These are phyloP conservation scores for Cheilosia vulpina DNA, from an alignment of 2,888 invertebrate genomes.

Conservation along the genomic window DNA sequence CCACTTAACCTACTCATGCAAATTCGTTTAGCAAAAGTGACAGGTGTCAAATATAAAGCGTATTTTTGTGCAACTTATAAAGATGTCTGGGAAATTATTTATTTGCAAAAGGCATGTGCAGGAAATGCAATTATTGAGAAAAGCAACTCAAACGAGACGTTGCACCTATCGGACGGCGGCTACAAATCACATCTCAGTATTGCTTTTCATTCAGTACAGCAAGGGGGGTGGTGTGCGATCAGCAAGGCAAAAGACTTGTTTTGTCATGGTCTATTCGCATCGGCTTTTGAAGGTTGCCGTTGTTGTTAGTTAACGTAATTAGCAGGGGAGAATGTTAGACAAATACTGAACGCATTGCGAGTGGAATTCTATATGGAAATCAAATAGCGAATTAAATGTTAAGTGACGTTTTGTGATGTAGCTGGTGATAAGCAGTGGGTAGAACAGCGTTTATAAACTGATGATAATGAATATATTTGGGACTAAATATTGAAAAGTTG, in stretches of 20 bases:
- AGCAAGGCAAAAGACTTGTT: conserved; percentile 31
- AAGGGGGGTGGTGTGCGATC: conserved; percentile 14
- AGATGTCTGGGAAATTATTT: conserved; percentile 34
- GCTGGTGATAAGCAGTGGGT: neutral
- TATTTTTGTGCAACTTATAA: conserved; percentile 21
- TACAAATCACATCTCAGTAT: conserved; percentile 37
- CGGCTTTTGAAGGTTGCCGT: conserved; percentile 53
- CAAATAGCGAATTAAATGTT: conserved; percentile 21
- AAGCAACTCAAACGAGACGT: conserved; percentile 56
- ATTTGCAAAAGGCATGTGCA: conserved; percentile 1
- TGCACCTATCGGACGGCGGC: conserved; percentile 40
- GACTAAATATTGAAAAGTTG: no score
- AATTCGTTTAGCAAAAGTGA: conserved; percentile 56
- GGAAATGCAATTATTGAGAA: conserved; percentile 46
- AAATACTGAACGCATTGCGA: neutral
- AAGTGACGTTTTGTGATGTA: neutral
- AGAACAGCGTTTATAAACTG: no score
- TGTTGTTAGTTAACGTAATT: conserved; percentile 67
- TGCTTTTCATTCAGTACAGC: conserved; percentile 12
- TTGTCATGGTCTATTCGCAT: conserved; percentile 61
- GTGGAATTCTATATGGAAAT: conserved; percentile 4
- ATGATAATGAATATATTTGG: no score
- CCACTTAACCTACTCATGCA: conserved; percentile 12
- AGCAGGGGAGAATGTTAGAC: conserved; percentile 33
- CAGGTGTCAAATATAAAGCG: conserved; percentile 41